These are phyloP conservation scores for Yoshiicerus persimilis DNA, from an alignment of 1,140 invertebrate genomes.

Conservation along the genomic window DNA sequence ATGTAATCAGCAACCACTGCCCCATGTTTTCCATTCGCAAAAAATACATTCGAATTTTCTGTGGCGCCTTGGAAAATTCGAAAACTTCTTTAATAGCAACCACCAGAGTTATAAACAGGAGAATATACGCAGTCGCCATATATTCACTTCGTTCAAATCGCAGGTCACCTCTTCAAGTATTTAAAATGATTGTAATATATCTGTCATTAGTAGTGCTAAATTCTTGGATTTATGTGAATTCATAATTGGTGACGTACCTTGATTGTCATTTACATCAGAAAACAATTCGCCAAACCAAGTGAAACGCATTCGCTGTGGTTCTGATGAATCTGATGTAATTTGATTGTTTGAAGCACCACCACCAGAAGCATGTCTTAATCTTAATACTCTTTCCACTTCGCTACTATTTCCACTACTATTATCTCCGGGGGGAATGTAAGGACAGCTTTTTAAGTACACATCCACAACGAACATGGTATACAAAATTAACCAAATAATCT, in stretches of 20 bases:
- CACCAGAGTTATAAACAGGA: background rate
- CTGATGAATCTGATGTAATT: background rate
- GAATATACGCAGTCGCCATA: background rate
- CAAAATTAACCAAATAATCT: conserved; percentile 37
- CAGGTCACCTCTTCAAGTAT: background rate
- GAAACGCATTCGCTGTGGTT: background rate
- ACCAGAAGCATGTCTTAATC: background rate
- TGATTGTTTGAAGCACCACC: background rate
- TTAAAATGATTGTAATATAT: background rate
- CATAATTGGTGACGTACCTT: background rate
- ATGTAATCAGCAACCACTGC: conserved; percentile 29
- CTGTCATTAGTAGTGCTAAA: background rate
- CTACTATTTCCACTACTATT: background rate
- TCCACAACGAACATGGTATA: conserved; percentile 37
- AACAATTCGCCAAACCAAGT: conserved; percentile 29
- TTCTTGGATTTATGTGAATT: background rate
- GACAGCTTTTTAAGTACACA: conserved; percentile 35
- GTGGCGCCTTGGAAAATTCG: conserved; percentile 8
- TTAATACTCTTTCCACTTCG: background rate
- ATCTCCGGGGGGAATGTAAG: background rate
- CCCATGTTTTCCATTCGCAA: conserved; percentile 36
- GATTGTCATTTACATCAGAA: background rate
- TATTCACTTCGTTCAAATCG: background rate
- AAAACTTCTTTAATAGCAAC: conserved; percentile 39
- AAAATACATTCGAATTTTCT: conserved; percentile 27